Evolutionary conservation across 2,888 invertebrate species (phyloP), one percentile per base, ranked within the genome.

Genomic region (Pherbina coryleti): DNA sequence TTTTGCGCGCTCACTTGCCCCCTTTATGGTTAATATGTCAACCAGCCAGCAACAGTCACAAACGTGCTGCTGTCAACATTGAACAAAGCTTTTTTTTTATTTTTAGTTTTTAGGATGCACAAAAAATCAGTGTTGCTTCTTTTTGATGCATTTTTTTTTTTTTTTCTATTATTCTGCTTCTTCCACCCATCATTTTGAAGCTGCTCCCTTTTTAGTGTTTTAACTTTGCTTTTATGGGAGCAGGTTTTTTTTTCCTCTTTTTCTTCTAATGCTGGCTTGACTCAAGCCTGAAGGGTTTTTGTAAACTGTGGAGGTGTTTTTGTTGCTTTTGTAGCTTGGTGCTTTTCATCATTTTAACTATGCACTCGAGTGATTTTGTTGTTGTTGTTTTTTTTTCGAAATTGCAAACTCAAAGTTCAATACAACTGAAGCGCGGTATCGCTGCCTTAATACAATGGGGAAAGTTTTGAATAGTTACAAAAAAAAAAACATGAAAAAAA

Each of bases 291-390:
- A 55, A 22, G 19, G 22, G 55, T 5, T 31, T 34, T 37, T 17
- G 34, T n/a, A 66, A 66, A 34, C n/a, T 66, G 66, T 66, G 66
- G 66, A 66, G 66, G 66, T 34, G 66, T 66, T 66, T 66, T 64
- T 64, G n/a, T n/a, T 55, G 53, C 7, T 53, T 7, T 79, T 75
- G 75, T 44, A 11, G 44, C 44, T 11, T 44, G 2, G 11, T 44
- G 44, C 44, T 44, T 44, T 44, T 44, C 74, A 77, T 73, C 66
- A 53, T 51, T 49, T 70, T 71, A 66, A 70, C 71, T 60, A 49
- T 77, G 62, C n/a, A 14, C 31, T 28, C 28, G 25, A 19, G 9
- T 17, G 53, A 51, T 55, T 51, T 28, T 62, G 37, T 14, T 64
- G 28, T 28, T 49, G 62, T 73, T 64, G 60, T 78, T 60, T 70